Evolutionary conservation across 1,140 invertebrate species (phyloP).

Genomic region (Lucilia sericata): DNA sequence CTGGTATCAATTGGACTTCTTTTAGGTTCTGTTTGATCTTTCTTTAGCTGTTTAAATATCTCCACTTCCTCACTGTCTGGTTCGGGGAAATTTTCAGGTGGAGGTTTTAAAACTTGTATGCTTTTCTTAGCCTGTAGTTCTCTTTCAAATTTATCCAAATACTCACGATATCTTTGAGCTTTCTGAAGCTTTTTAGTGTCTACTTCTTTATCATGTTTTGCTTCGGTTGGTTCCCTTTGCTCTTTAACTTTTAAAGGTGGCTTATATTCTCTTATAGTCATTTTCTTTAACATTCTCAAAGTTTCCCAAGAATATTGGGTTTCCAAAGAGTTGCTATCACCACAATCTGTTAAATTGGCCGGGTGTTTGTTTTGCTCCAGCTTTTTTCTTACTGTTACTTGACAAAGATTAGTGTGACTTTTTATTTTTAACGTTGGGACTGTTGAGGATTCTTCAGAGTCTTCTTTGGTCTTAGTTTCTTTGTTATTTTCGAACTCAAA

Average conservation of each 20-base stretch:
- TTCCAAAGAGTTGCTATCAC: neutral
- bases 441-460: neutral
- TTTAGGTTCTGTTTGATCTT: no score
- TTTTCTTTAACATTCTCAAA: constrained; percentile 31
- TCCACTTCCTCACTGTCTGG: no score
- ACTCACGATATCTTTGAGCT: neutral
- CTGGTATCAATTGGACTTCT: no score
- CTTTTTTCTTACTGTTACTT: neutral
- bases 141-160: neutral
- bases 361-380: neutral
- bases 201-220: neutral
- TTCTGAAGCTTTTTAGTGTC: neutral
- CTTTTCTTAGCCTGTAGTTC: neutral
- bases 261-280: constrained; percentile 41
- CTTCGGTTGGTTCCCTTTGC: neutral
- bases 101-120: no score
- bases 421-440: neutral
- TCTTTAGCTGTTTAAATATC: no score
- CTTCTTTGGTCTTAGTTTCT: neutral
- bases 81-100: no score
- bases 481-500: neutral
- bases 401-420: no score
- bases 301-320: constrained; percentile 35
- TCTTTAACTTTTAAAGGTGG: neutral
- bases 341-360: neutral